These are phyloP conservation scores for Zaprionus obscuricornis DNA, from an alignment of 2,888 invertebrate genomes.

Conservation along the genomic window DNA sequence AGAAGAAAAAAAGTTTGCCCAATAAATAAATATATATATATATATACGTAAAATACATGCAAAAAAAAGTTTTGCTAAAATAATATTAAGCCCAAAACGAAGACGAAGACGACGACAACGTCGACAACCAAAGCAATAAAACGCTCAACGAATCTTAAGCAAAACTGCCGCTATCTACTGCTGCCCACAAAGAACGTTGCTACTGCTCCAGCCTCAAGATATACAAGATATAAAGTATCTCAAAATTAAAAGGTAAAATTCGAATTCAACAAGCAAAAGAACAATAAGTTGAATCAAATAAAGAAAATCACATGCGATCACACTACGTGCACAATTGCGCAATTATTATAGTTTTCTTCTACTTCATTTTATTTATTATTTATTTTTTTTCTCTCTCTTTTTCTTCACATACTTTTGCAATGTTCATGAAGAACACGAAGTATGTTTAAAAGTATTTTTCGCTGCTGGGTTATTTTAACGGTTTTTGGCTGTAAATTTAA, in stretches of 20 bases:
- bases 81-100: conserved; percentile 30
- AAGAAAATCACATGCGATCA: conserved; percentile 6
- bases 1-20: conserved; percentile 18
- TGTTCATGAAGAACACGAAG: conserved; percentile 29
- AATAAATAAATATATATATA: conserved; percentile 7
- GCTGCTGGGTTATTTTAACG: conserved; percentile 60
- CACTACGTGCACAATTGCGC: conserved; percentile 49
- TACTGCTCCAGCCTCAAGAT: conserved; percentile 9
- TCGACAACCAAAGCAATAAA: conserved; percentile 7
- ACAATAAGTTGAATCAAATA: background rate
- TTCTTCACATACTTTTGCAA: conserved; percentile 26
- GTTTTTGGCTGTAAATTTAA: conserved; percentile 64
- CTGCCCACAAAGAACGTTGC: conserved; percentile 4
- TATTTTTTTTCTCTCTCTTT: conserved; percentile 21
- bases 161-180: conserved; percentile 1
- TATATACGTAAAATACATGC: conserved; percentile 6
- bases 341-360: conserved; percentile 35
- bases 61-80: conserved; percentile 40
- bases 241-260: conserved; percentile 55
- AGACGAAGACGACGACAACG: background rate
- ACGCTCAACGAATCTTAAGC: conserved; percentile 36
- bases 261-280: conserved; percentile 13
- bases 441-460: conserved; percentile 41
- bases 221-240: conserved; percentile 52
- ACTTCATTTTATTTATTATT: conserved; percentile 14